Percentiles rank a stretch among this genome's conserved stretches.
Conservation (phyloP, 2,113 vertebrate species). For the Peromyscus maniculatus region DNA sequence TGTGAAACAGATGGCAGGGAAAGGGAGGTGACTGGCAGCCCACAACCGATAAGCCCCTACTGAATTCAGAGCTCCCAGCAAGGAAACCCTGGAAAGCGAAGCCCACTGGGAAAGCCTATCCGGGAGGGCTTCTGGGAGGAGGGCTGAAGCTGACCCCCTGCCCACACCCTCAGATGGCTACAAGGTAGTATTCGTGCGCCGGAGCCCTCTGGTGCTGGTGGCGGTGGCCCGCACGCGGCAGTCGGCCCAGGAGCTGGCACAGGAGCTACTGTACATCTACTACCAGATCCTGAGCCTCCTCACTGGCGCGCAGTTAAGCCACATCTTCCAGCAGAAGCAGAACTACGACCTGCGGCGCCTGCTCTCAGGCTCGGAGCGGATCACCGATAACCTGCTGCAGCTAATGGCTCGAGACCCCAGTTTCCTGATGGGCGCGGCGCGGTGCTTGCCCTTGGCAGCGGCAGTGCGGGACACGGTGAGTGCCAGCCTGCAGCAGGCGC, state of each 20-base stretch:
- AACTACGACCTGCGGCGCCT: slow-evolving; percentile 98
- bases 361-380: slow-evolving; percentile 96
- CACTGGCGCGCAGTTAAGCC: slow-evolving; percentile 96
- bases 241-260: slow-evolving; percentile 95
- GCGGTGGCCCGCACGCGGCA: slow-evolving; percentile 94
- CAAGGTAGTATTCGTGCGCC: slow-evolving; percentile 96
- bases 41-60: neutral
- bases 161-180: slow-evolving; percentile 91
- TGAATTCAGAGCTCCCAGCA: neutral
- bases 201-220: slow-evolving; percentile 96
- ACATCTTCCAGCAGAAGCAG: slow-evolving; percentile 97
- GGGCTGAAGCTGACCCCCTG: slow-evolving; percentile 17
- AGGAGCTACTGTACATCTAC: slow-evolving; percentile 98
- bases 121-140: neutral
- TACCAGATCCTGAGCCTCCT: slow-evolving; percentile 98
- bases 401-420: slow-evolving; percentile 96
- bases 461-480: slow-evolving; percentile 92
- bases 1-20: slow-evolving; percentile 5
- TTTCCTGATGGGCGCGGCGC: slow-evolving; percentile 95
- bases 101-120: neutral
- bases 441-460: slow-evolving; percentile 93
- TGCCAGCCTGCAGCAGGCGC: slow-evolving; percentile 94
- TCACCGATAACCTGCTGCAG: slow-evolving; percentile 95
- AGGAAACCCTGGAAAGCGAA: neutral
- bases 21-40: neutral